Percentiles rank a stretch among this genome's conserved stretches.
Conservation (phyloP, 2,888 invertebrate genomes). For the Axea sp. region DNA sequence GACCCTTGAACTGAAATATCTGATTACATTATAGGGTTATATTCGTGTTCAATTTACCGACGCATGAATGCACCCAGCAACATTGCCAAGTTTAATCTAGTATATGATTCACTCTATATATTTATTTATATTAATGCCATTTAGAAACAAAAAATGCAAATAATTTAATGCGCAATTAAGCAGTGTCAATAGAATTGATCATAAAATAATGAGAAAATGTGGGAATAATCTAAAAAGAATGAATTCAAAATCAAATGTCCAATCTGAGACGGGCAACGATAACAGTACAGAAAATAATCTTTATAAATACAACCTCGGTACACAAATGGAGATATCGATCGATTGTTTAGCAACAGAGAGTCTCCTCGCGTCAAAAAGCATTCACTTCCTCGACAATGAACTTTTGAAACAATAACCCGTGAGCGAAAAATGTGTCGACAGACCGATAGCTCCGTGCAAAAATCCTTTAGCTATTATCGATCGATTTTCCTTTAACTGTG, state of each 20-base stretch:
- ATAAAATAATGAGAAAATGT: too few relatives aligned
- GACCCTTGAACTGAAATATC: constrained; percentile 41
- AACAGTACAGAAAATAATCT: neutral
- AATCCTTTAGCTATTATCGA: neutral
- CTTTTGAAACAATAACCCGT: constrained; percentile 1
- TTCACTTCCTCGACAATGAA: constrained; percentile 11
- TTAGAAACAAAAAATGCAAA: neutral
- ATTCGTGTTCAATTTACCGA: constrained; percentile 41
- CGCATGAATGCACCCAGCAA: constrained; percentile 23
- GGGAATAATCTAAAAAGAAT: too few relatives aligned
- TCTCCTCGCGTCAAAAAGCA: constrained; percentile 3
- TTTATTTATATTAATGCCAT: neutral
- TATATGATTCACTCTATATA: constrained; percentile 20
- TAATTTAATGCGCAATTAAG: neutral
- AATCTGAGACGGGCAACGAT: too few relatives aligned
- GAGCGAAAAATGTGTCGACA: constrained; percentile 11
- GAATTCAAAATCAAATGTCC: too few relatives aligned
- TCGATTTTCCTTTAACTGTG: neutral
- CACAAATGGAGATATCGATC: neutral
- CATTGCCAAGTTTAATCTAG: constrained; percentile 31
- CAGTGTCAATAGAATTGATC: too few relatives aligned
- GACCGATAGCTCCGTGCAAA: neutral
- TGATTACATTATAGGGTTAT: constrained; percentile 38
- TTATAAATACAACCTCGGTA: neutral
- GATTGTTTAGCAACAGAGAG: neutral